Conservation (phyloP, 2,797 vertebrate genomes). For the Vespertilio murinus region DNA sequence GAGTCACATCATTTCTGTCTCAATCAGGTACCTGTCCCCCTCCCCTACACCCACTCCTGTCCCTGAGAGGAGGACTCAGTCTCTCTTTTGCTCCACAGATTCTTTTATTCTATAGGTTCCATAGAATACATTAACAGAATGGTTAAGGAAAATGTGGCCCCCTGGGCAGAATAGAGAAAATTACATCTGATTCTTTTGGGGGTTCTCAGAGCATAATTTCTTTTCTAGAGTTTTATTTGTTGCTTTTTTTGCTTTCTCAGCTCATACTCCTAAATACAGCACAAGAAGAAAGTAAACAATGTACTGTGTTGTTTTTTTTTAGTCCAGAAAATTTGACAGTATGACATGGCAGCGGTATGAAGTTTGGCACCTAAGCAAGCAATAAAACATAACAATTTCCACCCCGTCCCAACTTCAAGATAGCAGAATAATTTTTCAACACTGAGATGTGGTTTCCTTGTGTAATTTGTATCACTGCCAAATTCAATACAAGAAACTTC, state of each 20-base stretch:
- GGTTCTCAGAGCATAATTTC: not conserved
- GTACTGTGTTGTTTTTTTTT: not conserved
- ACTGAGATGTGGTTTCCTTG: constrained; percentile 11
- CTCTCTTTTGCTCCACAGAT: not conserved
- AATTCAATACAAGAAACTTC: constrained; percentile 46
- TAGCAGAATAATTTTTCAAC: constrained; percentile 39
- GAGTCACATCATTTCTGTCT: not conserved
- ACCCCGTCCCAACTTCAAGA: not conserved
- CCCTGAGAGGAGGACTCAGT: not conserved
- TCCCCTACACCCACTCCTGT: rapidly evolving
- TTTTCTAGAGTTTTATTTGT: constrained; percentile 38
- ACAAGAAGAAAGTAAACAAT: not conserved
- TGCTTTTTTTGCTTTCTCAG: not conserved
- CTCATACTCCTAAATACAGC: not conserved
- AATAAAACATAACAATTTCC: not conserved
- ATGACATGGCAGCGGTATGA: not conserved
- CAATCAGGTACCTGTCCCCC: not conserved
- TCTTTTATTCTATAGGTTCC: not conserved
- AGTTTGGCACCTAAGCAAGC: not conserved
- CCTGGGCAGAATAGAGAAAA: not conserved
- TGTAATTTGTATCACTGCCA: constrained; percentile 41
- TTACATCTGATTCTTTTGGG: not conserved
- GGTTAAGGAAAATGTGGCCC: constrained; percentile 12
- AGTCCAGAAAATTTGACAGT: not conserved
- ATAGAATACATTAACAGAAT: not conserved